Percentiles rank a stretch among this genome's conserved stretches.
Evolutionary conservation across 1,140 invertebrate species (phyloP).

Genomic region (Cephus cinctus): DNA sequence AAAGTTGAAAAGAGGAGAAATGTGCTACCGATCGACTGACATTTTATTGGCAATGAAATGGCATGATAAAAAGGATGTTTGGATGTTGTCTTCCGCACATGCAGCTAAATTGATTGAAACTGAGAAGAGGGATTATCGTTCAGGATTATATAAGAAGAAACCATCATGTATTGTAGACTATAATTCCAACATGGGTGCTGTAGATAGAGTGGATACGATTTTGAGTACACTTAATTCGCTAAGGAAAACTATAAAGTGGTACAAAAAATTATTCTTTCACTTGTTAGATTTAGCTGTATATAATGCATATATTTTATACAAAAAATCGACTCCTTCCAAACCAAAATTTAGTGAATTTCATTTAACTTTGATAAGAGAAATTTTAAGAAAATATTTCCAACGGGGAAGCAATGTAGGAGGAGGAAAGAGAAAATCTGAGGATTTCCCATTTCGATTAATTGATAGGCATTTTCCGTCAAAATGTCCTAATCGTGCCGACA

Average conservation of each 20-base stretch:
- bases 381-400: not conserved
- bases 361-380: not conserved
- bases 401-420: too few relatives aligned
- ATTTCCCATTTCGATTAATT: too few relatives aligned
- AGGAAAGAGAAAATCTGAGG: too few relatives aligned
- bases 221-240: conserved; percentile 9
- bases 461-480: too few relatives aligned
- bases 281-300: conserved; percentile 17
- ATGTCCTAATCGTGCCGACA: not conserved
- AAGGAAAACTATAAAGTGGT: conserved; percentile 30
- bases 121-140: conserved; percentile 16
- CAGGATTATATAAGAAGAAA: conserved; percentile 23
- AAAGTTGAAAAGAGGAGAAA: conserved; percentile 26
- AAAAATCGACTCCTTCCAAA: too few relatives aligned
- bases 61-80: conserved; percentile 14
- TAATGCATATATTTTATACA: conserved; percentile 9
- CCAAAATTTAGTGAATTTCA: not conserved
- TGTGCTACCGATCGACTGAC: conserved; percentile 11
- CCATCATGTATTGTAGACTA: conserved; percentile 28
- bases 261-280: conserved; percentile 31
- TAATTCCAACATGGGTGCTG: conserved; percentile 31
- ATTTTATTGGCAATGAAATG: conserved; percentile 27
- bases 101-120: conserved; percentile 9
- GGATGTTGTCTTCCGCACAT: conserved; percentile 15
- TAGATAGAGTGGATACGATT: conserved; percentile 25